These are phyloP conservation scores for Erpobdella octoculata DNA, from an alignment of 2,888 invertebrate species.

Conservation along the genomic window DNA sequence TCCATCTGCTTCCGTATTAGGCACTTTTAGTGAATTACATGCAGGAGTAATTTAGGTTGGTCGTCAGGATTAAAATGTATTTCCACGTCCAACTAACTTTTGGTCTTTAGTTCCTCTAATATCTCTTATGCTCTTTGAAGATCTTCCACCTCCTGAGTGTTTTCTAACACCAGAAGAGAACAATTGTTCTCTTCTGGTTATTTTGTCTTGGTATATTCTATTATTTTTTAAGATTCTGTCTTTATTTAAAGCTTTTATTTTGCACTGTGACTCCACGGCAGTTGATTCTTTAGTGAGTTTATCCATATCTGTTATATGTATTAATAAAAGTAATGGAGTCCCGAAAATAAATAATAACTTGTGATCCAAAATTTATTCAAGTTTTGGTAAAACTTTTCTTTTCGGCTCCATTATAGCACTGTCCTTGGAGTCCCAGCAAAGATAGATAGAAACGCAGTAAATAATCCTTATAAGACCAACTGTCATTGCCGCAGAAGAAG, in stretches of 20 bases:
- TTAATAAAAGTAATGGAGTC: not conserved
- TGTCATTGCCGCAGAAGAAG: no score
- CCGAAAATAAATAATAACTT: not conserved
- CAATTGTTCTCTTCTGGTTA: slow-evolving; percentile 1
- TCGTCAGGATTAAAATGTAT: not conserved
- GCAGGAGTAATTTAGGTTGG: not conserved
- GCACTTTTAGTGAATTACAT: not conserved
- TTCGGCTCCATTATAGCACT: no score
- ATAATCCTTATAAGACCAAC: no score
- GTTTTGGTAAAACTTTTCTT: not conserved
- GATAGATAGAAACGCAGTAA: no score
- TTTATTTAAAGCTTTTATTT: not conserved
- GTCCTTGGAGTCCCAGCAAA: no score
- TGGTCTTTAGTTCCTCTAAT: not conserved
- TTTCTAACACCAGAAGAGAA: no score
- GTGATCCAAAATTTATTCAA: not conserved
- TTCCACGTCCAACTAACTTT: slow-evolving; percentile 8
- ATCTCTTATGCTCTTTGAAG: not conserved
- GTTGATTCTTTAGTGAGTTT: not conserved
- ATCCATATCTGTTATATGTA: not conserved
- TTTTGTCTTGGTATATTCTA: not conserved
- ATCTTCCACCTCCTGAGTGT: not conserved
- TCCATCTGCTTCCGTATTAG: not conserved
- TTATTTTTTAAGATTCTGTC: not conserved
- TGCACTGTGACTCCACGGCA: not conserved